Evolutionary conservation across 2,888 invertebrate genomes (phyloP).

Genomic region (Hipparchia sbordonii): DNA sequence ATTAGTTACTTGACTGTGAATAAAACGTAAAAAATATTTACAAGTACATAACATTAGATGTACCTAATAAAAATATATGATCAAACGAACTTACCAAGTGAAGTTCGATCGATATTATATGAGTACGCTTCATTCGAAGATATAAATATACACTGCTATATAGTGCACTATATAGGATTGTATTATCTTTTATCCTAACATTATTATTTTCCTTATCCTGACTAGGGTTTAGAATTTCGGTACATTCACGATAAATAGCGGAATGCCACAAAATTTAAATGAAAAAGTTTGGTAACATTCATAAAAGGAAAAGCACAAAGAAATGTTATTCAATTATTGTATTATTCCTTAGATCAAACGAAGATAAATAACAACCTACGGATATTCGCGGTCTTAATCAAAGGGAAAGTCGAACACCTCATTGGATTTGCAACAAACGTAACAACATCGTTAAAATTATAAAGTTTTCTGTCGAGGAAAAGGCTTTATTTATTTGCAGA

Average conservation of each 20-base stretch:
- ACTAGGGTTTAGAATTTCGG: too few species aligned
- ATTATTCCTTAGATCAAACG: slow-evolving; percentile 12
- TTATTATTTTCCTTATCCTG: too few species aligned
- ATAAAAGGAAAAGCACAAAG: slow-evolving; percentile 6
- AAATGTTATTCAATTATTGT: slow-evolving; percentile 15
- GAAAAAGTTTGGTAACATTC: not conserved
- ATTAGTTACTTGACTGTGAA: too few species aligned
- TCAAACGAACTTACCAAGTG: too few species aligned
- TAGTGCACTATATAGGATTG: too few species aligned
- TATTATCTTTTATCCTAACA: too few species aligned
- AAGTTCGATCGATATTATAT: too few species aligned
- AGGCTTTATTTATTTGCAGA: not conserved
- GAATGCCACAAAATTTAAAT: not conserved
- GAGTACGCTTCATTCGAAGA: too few species aligned
- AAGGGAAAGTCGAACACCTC: slow-evolving; percentile 19
- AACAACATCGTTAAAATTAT: slow-evolving; percentile 14
- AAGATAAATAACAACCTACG: slow-evolving; percentile 14
- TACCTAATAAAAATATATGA: too few species aligned
- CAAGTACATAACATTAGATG: too few species aligned
- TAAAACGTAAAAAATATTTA: too few species aligned
- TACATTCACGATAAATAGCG: not conserved
- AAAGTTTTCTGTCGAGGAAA: not conserved
- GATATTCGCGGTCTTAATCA: slow-evolving; percentile 11
- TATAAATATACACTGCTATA: too few species aligned
- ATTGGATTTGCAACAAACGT: slow-evolving; percentile 13